Evolutionary conservation across 2,888 invertebrate species (phyloP), one percentile per base, ranked within the genome.

Genomic region (Diarsia dahlii): DNA sequence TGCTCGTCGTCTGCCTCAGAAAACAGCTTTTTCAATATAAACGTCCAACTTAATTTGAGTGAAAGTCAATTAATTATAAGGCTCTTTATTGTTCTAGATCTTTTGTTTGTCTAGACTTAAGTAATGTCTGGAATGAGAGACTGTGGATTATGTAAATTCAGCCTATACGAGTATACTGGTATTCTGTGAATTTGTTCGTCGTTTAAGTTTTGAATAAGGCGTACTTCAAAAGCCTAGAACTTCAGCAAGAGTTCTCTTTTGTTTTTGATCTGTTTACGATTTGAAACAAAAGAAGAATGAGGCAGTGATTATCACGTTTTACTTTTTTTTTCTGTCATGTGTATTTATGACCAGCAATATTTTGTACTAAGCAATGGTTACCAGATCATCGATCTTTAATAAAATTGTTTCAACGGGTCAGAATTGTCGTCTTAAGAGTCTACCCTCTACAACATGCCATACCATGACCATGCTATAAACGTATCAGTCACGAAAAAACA

Each of bases 21-120:
- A n/a, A 39, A 66, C 48, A 54, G 39, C n/a, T 18, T 71, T 77
- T 45, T 45, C 39, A 64, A 63, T 56, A 63, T 12, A 50, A 71
- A 64, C 50, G 12, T 74, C 64, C 60, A 82, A 68, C 62, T 63
- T 45, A 54, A 81, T 77, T 77, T 68, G 50, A 68, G 60, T 39
- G 46, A 46, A 76, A 73, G 70, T 71, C 85, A 82, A 84, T 79
- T 79, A 75, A 76, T 62, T 75, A 28, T 72, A 75, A 74, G 63
- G 54, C 45, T 48, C 50, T 63, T 48, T 65, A 77, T 75, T 77
- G 80, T 80, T 80, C 62, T 46, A 63, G 63, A 67, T 64, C 72
- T 66, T 69, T 76, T 71, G 76, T 82, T 77, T 74, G 77, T 69
- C 82, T 82, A 76, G 76, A 76, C 72, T 75, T 69, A n/a, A 83